Base-by-base conservation (phyloP, 2,113 vertebrate genomes). In the Aviceda subcristata region DNA sequence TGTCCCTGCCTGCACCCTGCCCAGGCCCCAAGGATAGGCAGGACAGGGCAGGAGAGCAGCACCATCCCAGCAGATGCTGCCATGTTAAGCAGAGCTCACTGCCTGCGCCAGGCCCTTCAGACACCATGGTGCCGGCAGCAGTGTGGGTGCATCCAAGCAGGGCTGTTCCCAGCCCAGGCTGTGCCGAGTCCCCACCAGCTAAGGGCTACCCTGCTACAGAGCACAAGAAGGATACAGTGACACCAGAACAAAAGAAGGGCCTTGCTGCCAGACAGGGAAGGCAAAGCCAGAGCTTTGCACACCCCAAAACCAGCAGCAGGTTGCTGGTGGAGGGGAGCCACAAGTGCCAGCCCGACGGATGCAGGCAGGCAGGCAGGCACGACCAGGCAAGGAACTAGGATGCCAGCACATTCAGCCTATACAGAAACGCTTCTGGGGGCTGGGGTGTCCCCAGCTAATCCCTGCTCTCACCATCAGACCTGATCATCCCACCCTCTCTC, bases 261-360 rank as follows among this genome's bases (percentile, higher is more conserved):
- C 20, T n/a, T 4, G 15, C 63, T 77, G 48, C 56, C 1, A 0
- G 82, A 50, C 5, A 72, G 13, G 11, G 18, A 45, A 11, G 13
- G 21, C 77, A 90, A 85, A 94, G 23, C 14, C 84, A 80, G 26
- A 60, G 50, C 60, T 39, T 75, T 62, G 21, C 46, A 51, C 6
- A 11, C 34, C 41, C 27, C 39, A 77, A 78, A 53, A 48, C 16
- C 7, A 2, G 41, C 64, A 74, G 85, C 41, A 45, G 36, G 75
- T 21, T 64, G 62, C 26, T n/a, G 45, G 50, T 22, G 55, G 38
- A 80, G 11, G 24, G 57, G 9, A 81, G 23, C 10, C 1, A 3
- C 1, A 4, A 81, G 30, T 13, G 72, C 51, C 3, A 1, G 11
- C 10, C 32, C 0, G 0, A 34, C 1, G 5, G 83, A 30, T 0